Base-by-base conservation (phyloP, 2,888 invertebrate genomes). In the Xestia rhomboidea region DNA sequence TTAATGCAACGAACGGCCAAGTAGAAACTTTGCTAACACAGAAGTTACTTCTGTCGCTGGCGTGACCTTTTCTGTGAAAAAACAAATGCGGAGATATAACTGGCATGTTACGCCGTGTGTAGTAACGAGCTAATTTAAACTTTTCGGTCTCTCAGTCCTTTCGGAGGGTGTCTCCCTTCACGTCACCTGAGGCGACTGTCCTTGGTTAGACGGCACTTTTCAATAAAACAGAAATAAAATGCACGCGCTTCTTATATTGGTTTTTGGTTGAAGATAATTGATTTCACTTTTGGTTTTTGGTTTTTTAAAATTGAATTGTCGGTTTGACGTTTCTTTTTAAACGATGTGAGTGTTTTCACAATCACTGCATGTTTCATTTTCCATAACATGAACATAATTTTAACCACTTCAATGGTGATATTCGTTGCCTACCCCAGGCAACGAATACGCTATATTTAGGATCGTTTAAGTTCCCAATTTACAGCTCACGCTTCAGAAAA, bases 71-170 rank as follows among this genome's bases (percentile, higher is more conserved):
- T 93, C 94, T 90, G 91, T 92, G 92, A 95, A 96, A 96, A 96
- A 96, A 96, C 95, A 95, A 95, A 94, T 94, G 92, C 91, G 92
- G 88, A 89, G 89, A 94, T 93, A 93, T 92, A 95, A 94, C 95
- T 93, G 94, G 91, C 93, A 91, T 92, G 94, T 94, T 92, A 90
- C 93, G 88, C 91, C 93, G 94, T 95, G 92, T 95, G 95, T 95
- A 91, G 96, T 96, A 96, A 96, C 96, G 94, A 96, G 96, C 96
- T 96, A 96, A 96, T 96, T 96, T 96, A 96, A 96, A 96, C 95
- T 96, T 96, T 96, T 96, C 95, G 95, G 94, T 92, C 91, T 87
- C 93, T 92, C 92, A 89, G 93, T 94, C 94, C 95, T 93, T 91
- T 92, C 81, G 88, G 90, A 93, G 93, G 95, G 94, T 92, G 93